Evolutionary conservation across 2,113 vertebrate genomes (phyloP).

Genomic region (Melanerpes formicivorus): DNA sequence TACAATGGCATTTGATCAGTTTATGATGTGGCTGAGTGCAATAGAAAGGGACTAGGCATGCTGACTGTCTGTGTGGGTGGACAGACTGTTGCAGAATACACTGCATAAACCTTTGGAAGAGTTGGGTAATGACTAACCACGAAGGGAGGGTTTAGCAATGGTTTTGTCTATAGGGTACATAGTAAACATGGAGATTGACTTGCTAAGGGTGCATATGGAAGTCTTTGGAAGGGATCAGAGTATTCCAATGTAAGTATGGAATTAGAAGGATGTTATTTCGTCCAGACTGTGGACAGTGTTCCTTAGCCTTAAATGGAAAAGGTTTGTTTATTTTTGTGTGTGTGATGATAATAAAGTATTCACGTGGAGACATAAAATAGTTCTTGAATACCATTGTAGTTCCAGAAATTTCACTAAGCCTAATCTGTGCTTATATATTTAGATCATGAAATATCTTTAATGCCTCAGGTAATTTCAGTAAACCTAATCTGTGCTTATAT

Average conservation of each 20-base stretch:
- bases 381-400: neutral
- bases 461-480: neutral
- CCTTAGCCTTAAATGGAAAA: neutral
- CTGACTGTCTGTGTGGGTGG: neutral
- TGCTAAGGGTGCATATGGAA: neutral
- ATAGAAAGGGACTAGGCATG: neutral
- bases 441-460: too few relatives aligned
- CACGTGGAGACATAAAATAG: neutral
- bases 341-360: neutral
- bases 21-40: constrained; percentile 34
- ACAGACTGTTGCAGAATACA: neutral
- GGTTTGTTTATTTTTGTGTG: neutral
- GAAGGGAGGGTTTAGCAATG: neutral
- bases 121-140: neutral
- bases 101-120: neutral
- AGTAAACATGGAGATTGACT: neutral
- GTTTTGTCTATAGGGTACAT: neutral
- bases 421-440: too few relatives aligned
- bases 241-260: neutral
- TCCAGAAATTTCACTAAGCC: neutral
- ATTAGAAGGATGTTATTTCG: neutral
- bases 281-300: neutral
- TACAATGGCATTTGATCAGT: constrained; percentile 39
- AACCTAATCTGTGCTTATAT: neutral
- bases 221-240: neutral